phyloP scores from a whole-genome alignment of 2,113 vertebrate genomes.

The Diphyllodes magnificus region DNA sequence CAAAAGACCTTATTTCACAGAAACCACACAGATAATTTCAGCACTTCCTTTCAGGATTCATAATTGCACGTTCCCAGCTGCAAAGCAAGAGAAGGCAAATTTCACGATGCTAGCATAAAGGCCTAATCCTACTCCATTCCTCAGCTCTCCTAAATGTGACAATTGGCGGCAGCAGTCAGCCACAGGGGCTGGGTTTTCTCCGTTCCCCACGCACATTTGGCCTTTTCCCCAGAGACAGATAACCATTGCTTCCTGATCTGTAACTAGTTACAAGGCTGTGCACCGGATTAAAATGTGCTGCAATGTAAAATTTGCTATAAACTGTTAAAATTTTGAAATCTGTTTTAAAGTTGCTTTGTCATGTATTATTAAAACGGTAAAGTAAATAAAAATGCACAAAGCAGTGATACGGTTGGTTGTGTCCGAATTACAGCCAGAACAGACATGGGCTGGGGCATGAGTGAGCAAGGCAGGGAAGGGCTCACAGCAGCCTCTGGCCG shows the following conservation, averaged over 20 bases:
- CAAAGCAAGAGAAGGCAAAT: slow-evolving; percentile 14
- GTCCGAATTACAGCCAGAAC: not conserved
- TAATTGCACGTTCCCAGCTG: slow-evolving; percentile 46
- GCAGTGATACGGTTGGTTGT: not conserved
- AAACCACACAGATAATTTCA: slow-evolving; percentile 23
- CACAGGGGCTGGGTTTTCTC: not conserved
- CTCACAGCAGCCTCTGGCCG: not conserved
- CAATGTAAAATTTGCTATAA: not conserved
- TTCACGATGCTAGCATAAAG: not conserved
- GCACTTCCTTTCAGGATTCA: slow-evolving; percentile 1
- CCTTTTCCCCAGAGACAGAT: not conserved
- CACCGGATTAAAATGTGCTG: not conserved
- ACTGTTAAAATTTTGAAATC: not conserved
- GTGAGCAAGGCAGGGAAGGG: not conserved
- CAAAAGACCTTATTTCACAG: slow-evolving; percentile 11
- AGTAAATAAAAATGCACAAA: not conserved
- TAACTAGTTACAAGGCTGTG: not conserved
- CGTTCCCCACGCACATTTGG: not conserved
- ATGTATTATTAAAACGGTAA: not conserved
- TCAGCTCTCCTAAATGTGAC: not conserved
- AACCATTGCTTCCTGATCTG: not conserved
- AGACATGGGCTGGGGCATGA: not conserved
- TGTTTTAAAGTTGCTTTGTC: not conserved
- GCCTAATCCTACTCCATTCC: not conserved
- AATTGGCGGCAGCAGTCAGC: not conserved